Conservation (phyloP, 1,140 invertebrate species). For the Maniola jurtina region DNA sequence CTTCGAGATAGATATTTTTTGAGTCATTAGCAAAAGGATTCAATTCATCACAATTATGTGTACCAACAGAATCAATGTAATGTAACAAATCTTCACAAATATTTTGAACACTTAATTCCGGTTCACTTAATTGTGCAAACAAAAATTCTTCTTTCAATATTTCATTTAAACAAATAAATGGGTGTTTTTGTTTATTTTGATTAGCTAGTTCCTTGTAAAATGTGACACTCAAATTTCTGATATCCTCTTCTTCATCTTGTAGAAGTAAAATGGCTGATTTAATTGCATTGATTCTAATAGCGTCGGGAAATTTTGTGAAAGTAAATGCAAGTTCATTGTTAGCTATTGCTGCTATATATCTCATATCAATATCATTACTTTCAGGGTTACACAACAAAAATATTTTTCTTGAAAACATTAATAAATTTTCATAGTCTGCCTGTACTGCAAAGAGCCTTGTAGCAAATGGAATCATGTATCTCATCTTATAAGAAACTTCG, state of each 20-base stretch:
- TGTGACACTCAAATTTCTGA: constrained; percentile 56
- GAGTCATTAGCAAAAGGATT: constrained; percentile 68
- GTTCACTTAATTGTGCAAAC: constrained; percentile 36
- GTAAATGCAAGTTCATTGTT: constrained; percentile 61
- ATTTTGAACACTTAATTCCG: constrained; percentile 34
- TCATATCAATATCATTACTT: constrained; percentile 57
- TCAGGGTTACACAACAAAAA: constrained; percentile 51
- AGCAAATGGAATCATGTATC: constrained; percentile 62
- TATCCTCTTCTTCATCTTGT: constrained; percentile 73
- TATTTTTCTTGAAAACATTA: constrained; percentile 47
- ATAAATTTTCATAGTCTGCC: constrained; percentile 33
- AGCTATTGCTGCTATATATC: constrained; percentile 55
- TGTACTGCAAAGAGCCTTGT: constrained; percentile 38
- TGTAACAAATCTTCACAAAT: constrained; percentile 43
- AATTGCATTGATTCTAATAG: constrained; percentile 56
- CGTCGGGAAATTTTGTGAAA: constrained; percentile 43
- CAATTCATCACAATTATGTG: constrained; percentile 43
- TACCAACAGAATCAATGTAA: constrained; percentile 27
- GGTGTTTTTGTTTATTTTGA: constrained; percentile 40
- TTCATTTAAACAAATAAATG: constrained; percentile 57
- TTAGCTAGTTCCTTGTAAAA: constrained; percentile 48
- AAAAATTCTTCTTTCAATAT: constrained; percentile 57
- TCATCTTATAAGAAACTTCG: constrained; percentile 46
- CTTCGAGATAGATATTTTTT: constrained; percentile 70
- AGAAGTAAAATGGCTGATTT: constrained; percentile 58